A percentile compares a stretch with the other conserved stretches of the same genome.
phyloP scores from a whole-genome alignment of 1,140 invertebrate genomes.

The Eupristina koningsbergeri region DNA sequence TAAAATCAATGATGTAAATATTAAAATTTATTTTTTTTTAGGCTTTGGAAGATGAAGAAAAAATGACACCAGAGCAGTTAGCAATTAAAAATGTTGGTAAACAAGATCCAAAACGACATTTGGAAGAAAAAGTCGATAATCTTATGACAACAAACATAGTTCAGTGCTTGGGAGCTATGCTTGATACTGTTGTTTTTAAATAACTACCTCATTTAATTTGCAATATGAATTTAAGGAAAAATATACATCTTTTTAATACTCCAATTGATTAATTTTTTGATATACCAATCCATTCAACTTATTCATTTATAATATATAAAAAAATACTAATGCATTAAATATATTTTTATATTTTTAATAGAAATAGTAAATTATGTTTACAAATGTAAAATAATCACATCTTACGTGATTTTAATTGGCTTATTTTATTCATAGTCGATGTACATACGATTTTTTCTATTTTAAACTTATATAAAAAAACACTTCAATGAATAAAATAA shows the following conservation, averaged over 20 bases:
- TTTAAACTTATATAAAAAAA: constrained; percentile 46
- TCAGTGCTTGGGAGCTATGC: constrained; percentile 98
- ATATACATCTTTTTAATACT: constrained; percentile 59
- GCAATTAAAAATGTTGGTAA: constrained; percentile 99
- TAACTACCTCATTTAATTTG: constrained; percentile 70
- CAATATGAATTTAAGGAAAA: constrained; percentile 44
- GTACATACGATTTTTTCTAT: constrained; percentile 41
- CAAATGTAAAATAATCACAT: constrained; percentile 53
- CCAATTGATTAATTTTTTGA: constrained; percentile 19
- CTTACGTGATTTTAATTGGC: constrained; percentile 24
- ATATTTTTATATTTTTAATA: constrained; percentile 55
- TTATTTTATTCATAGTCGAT: constrained; percentile 5
- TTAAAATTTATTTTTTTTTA: constrained; percentile 59
- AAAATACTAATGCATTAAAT: constrained; percentile 42
- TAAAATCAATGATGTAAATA: neutral
- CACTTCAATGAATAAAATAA: constrained; percentile 48
- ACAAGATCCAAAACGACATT: constrained; percentile 99
- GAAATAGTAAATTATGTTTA: constrained; percentile 56
- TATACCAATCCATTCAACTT: constrained; percentile 37
- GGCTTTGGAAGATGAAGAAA: constrained; percentile 99
- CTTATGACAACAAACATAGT: constrained; percentile 99
- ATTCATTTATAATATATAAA: constrained; percentile 26
- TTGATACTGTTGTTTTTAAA: constrained; percentile 97
- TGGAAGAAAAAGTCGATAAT: constrained; percentile 98
- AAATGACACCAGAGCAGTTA: constrained; percentile 99